A percentile compares a stretch with the other conserved stretches of the same genome.
These are phyloP conservation scores for Agrochola circellaris DNA, from an alignment of 2,888 invertebrate species.

Conservation along the genomic window DNA sequence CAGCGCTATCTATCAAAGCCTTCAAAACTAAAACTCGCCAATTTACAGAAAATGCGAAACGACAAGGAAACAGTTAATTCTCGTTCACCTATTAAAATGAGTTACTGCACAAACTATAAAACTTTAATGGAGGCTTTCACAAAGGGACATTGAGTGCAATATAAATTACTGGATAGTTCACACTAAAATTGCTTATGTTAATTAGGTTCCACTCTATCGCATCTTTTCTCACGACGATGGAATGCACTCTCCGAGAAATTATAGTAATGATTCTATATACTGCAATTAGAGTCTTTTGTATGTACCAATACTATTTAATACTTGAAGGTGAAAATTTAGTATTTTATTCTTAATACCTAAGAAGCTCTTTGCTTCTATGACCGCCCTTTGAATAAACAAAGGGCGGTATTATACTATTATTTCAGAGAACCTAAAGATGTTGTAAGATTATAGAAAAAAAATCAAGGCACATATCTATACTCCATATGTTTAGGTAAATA, in stretches of 20 bases:
- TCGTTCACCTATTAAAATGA: slow-evolving; percentile 36
- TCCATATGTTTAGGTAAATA: no score
- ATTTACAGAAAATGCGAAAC: slow-evolving; percentile 24
- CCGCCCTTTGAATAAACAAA: background rate
- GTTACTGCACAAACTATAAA: slow-evolving; percentile 46
- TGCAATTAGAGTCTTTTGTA: slow-evolving; percentile 8
- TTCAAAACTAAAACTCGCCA: background rate
- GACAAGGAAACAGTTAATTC: slow-evolving; percentile 37
- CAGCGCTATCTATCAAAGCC: slow-evolving; percentile 24
- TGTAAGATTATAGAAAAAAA: no score
- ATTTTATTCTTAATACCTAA: background rate
- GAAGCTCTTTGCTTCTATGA: background rate
- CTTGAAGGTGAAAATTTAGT: background rate
- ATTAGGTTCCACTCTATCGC: slow-evolving; percentile 34
- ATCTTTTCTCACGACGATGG: slow-evolving; percentile 40
- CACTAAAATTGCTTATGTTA: slow-evolving; percentile 50
- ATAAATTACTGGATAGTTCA: slow-evolving; percentile 52
- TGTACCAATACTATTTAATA: background rate
- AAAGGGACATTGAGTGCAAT: slow-evolving; percentile 41
- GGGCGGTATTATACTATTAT: background rate
- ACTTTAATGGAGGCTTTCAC: slow-evolving; percentile 22
- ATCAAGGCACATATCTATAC: no score
- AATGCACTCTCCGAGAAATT: slow-evolving; percentile 27
- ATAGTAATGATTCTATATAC: slow-evolving; percentile 12
- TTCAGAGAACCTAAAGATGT: no score